Base-by-base conservation (phyloP, 2,797 vertebrate genomes). In the Brachyrhaphis roseni region DNA sequence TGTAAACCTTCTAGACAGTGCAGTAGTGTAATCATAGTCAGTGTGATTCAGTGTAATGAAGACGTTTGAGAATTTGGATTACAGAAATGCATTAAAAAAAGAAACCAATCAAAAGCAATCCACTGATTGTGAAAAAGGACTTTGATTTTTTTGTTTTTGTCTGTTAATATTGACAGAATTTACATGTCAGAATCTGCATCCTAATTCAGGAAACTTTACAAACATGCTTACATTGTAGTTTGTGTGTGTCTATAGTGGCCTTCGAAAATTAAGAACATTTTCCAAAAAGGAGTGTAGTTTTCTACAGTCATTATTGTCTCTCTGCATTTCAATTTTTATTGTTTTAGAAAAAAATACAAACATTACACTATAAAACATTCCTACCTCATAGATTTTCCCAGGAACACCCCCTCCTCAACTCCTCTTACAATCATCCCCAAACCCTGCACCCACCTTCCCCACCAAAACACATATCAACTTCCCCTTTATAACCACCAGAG, bases 31-130 rank as follows among this genome's bases (percentile, higher is more conserved):
- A 82, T 90, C 55, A 59, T 16, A 57, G 51, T 20, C 18, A 75
- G 71, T 20, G 74, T 68, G 78, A 86, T 87, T 87, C 83, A 41
- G 45, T 74, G 74, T 77, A 87, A 91, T 90, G 79, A 92, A 88
- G 84, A 87, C 47, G 28, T 91, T 85, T 86, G 77, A 62, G 26
- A 78, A 87, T 82, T 53, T 74, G 80, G 78, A 41, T 85, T 86
- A 86, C 77, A 74, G 84, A 91, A 85, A 92, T 71, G 39, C 81
- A 86, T 87, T 79, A 5, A 79, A 72, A 72, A 49, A 62, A 12
- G 10, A 45, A 59, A 46, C 46, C 82, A 79, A 79, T 57, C 64
- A 28, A 46, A 77, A 43, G 31, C 15, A 39, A 15, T 23, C 78
- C 83, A 59, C 79, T 74, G 18, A 46, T 31, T 72, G n/a, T 66